These are phyloP conservation scores for Cololabis saira DNA, from an alignment of 2,113 vertebrate species.

Conservation along the genomic window DNA sequence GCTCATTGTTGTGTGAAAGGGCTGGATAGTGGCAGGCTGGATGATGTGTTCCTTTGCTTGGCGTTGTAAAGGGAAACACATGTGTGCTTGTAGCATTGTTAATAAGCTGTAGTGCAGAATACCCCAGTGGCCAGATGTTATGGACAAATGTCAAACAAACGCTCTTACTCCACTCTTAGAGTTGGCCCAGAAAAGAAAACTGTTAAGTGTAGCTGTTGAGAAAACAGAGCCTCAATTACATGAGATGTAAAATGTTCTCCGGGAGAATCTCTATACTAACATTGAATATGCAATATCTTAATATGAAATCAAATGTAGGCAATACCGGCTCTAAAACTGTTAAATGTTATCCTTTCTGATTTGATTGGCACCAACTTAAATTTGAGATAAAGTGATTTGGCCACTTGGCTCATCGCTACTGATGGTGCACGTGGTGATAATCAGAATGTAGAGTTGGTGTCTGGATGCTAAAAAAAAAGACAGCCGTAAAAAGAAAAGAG, in stretches of 20 bases:
- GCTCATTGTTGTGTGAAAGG: slow-evolving; percentile 81
- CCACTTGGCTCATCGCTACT: background rate
- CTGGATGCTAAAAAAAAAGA: slow-evolving; percentile 6
- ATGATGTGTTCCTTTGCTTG: slow-evolving; percentile 81
- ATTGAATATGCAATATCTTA: slow-evolving; percentile 28
- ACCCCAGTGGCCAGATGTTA: slow-evolving; percentile 82
- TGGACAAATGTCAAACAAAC: slow-evolving; percentile 84
- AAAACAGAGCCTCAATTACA: slow-evolving; percentile 60
- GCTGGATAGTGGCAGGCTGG: slow-evolving; percentile 76
- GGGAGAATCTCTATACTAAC: slow-evolving; percentile 22
- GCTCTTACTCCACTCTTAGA: slow-evolving; percentile 70
- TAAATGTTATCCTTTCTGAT: slow-evolving; percentile 3
- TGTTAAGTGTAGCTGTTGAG: slow-evolving; percentile 55
- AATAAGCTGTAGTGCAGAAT: slow-evolving; percentile 79
- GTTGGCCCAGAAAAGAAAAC: slow-evolving; percentile 44
- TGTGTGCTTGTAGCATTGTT: slow-evolving; percentile 82
- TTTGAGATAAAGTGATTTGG: slow-evolving; percentile 10
- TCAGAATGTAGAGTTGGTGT: background rate
- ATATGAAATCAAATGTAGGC: slow-evolving; percentile 40
- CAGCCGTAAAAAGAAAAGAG: no score
- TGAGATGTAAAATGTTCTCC: slow-evolving; percentile 61
- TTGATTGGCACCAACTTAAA: background rate
- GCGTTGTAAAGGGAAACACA: slow-evolving; percentile 83
- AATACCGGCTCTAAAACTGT: slow-evolving; percentile 27
- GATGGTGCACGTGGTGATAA: slow-evolving; percentile 15